Evolutionary conservation across 2,797 vertebrate genomes (phyloP).

Genomic region (Pristis pectinata): DNA sequence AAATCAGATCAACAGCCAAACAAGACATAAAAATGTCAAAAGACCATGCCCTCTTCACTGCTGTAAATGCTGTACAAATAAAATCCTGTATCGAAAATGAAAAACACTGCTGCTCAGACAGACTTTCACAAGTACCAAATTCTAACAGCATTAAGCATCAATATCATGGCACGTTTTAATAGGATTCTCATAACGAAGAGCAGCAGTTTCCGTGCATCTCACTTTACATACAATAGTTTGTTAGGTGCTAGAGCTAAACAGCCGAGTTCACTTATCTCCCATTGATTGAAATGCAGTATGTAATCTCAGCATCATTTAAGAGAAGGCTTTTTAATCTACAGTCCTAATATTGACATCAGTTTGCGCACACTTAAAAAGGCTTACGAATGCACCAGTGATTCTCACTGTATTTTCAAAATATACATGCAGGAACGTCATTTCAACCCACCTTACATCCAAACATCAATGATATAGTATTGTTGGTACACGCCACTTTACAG

Average conservation of each 20-base stretch:
- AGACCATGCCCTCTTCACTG: background rate
- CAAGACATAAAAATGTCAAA: constrained; percentile 11
- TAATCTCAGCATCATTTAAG: constrained; percentile 12
- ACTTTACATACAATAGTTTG: constrained; percentile 12
- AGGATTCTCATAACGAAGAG: constrained; percentile 7
- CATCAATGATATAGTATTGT: constrained; percentile 78
- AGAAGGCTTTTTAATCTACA: background rate
- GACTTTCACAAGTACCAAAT: background rate
- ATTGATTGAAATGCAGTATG: constrained; percentile 35
- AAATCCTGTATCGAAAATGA: background rate
- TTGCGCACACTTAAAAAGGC: background rate
- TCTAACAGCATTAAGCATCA: constrained; percentile 17
- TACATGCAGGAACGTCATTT: constrained; percentile 40
- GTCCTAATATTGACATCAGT: background rate
- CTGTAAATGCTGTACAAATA: background rate
- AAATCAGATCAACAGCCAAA: background rate
- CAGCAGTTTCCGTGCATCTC: background rate
- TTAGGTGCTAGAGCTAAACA: background rate
- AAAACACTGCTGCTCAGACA: background rate
- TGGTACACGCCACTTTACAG: constrained; percentile 81
- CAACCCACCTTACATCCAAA: constrained; percentile 84
- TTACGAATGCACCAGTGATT: constrained; percentile 17
- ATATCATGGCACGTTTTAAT: background rate
- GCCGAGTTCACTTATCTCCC: background rate
- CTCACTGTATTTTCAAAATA: constrained; percentile 4